Conservation (phyloP, 2,113 vertebrate genomes). For the Chlorocebus sabaeus region DNA sequence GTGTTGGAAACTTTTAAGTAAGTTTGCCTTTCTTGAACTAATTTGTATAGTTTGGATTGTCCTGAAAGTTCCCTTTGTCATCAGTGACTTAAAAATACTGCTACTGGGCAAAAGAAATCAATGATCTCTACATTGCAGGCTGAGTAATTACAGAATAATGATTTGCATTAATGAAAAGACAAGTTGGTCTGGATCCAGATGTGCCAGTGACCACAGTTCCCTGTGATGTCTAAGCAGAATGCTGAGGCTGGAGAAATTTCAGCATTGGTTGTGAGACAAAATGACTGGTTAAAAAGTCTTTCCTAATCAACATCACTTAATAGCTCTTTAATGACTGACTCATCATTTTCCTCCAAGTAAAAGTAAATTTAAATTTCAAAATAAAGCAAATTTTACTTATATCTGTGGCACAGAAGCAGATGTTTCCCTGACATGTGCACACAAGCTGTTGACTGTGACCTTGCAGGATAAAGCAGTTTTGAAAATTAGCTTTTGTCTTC, state of each 20-base stretch:
- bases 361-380: conserved; percentile 80
- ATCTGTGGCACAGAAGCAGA: conserved; percentile 81
- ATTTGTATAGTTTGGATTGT: conserved; percentile 68
- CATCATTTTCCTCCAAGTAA: conserved; percentile 75
- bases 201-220: conserved; percentile 58
- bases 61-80: conserved; percentile 70
- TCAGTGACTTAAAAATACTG: conserved; percentile 74
- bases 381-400: conserved; percentile 81
- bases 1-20: conserved; percentile 60
- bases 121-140: conserved; percentile 69
- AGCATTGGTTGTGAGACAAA: conserved; percentile 70
- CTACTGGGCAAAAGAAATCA: conserved; percentile 76
- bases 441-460: conserved; percentile 86
- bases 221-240: conserved; percentile 58
- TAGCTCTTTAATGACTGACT: conserved; percentile 81
- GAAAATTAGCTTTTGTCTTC: conserved; percentile 85
- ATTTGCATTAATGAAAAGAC: conserved; percentile 77
- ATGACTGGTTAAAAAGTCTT: conserved; percentile 71
- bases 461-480: conserved; percentile 85
- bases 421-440: conserved; percentile 86
- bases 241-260: conserved; percentile 75
- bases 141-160: conserved; percentile 76
- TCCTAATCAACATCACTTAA: conserved; percentile 77
- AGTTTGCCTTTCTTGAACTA: conserved; percentile 62
- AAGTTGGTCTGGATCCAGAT: conserved; percentile 72